Conservation (phyloP, 2,888 invertebrate species). For the Callosobruchus maculatus region DNA sequence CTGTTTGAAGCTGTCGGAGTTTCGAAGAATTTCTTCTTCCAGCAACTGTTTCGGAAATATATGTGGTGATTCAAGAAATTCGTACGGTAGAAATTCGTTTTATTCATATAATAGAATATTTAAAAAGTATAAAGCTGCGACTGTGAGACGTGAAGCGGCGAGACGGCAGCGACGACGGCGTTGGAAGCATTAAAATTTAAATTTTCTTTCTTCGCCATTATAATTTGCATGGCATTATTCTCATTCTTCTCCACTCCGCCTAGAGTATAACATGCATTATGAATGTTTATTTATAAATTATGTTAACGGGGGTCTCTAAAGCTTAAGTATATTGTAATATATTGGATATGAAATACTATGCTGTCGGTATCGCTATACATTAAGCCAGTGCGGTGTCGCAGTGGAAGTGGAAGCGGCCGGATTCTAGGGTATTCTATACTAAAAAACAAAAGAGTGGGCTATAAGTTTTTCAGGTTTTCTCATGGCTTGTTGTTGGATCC, state of each 20-base stretch:
- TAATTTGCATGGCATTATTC: constrained; percentile 46
- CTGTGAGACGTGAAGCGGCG: neutral
- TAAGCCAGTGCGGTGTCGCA: constrained; percentile 5
- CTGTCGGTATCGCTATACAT: constrained; percentile 26
- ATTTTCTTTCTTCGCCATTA: constrained; percentile 42
- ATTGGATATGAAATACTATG: constrained; percentile 39
- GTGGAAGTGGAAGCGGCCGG: neutral
- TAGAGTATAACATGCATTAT: constrained; percentile 48
- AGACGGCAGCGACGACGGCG: neutral
- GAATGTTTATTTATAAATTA: constrained; percentile 52
- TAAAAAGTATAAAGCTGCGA: neutral
- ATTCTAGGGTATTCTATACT: neutral
- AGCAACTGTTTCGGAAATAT: neutral
- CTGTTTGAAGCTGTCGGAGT: neutral
- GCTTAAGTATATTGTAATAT: constrained; percentile 45
- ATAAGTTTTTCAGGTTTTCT: no score
- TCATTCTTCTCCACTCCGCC: constrained; percentile 21
- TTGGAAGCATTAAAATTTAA: constrained; percentile 40
- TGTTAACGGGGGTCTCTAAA: constrained; percentile 46
- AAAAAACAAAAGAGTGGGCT: no score
- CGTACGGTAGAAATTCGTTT: neutral
- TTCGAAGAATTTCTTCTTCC: neutral
- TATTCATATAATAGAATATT: neutral
- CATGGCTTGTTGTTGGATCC: no score
- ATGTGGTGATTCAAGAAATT: neutral